These are phyloP conservation scores for Erythrocercus mccallii DNA, from an alignment of 2,113 vertebrate species.

Conservation along the genomic window DNA sequence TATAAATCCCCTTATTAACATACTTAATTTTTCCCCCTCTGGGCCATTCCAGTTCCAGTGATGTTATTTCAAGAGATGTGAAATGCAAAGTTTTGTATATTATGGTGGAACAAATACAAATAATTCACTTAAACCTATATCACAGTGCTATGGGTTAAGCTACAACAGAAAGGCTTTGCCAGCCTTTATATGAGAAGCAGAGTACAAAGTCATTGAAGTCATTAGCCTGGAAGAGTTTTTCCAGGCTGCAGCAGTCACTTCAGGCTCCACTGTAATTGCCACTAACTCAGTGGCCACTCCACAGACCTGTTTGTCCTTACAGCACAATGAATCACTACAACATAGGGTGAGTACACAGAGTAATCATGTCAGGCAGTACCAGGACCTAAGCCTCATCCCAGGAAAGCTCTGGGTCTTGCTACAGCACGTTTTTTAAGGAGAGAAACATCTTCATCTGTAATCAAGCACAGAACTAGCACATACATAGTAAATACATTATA, in stretches of 20 bases:
- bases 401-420: neutral
- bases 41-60: neutral
- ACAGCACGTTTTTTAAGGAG: neutral
- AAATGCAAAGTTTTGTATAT: neutral
- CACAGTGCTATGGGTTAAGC: neutral
- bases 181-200: neutral
- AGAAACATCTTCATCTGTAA: neutral
- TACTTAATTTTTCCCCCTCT: neutral
- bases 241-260: neutral
- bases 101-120: neutral
- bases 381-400: neutral
- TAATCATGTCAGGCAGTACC: neutral
- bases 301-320: neutral
- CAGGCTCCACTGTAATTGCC: neutral
- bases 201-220: neutral
- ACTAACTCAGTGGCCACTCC: neutral
- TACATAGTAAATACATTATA: neutral
- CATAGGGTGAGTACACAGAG: fast-evolving
- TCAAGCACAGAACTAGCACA: fast-evolving
- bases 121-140: fast-evolving
- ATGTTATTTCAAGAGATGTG: neutral
- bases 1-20: neutral
- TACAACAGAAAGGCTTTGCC: neutral
- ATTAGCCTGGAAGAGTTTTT: neutral
- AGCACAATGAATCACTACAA: neutral